A percentile compares a stretch with the other conserved stretches of the same genome.
These are phyloP conservation scores for Chaetogeoica ovagalla DNA, from an alignment of 2,888 invertebrate species.

Conservation along the genomic window DNA sequence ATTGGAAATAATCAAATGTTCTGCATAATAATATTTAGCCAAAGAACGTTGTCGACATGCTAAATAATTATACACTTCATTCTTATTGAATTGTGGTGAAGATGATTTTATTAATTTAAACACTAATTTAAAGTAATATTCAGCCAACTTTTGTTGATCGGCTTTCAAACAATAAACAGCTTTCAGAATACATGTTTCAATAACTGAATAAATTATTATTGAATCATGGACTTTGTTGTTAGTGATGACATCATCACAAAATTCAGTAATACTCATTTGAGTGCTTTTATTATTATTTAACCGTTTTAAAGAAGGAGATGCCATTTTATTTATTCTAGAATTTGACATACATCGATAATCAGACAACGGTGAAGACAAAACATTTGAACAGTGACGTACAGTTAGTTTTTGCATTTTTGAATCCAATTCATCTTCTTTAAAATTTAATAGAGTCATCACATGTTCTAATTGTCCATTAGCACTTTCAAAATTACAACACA, in stretches of 20 bases:
- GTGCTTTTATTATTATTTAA: slow-evolving; percentile 16
- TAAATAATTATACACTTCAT: slow-evolving; percentile 44
- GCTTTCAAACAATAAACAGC: slow-evolving; percentile 39
- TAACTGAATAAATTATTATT: slow-evolving; percentile 32
- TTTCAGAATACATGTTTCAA: slow-evolving; percentile 38
- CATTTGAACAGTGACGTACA: not conserved
- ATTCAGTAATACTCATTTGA: slow-evolving; percentile 38
- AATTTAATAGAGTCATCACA: slow-evolving; percentile 38
- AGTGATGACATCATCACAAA: not conserved
- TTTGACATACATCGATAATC: slow-evolving; percentile 34
- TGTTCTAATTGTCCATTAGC: slow-evolving; percentile 35
- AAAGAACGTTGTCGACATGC: slow-evolving; percentile 15
- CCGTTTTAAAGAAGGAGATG: slow-evolving; percentile 32
- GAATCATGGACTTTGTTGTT: slow-evolving; percentile 12
- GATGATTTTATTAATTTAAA: slow-evolving; percentile 29
- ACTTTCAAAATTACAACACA: slow-evolving; percentile 45
- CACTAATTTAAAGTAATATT: slow-evolving; percentile 15
- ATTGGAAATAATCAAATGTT: slow-evolving; percentile 34
- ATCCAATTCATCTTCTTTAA: slow-evolving; percentile 41
- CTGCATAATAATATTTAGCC: slow-evolving; percentile 29
- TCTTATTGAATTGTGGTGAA: slow-evolving; percentile 35
- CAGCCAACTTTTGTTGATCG: slow-evolving; percentile 24
- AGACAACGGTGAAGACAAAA: slow-evolving; percentile 10
- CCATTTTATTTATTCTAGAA: slow-evolving; percentile 23
- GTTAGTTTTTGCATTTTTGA: slow-evolving; percentile 42